phyloP scores from a whole-genome alignment of 1,140 invertebrate genomes.

The Dreissena polymorpha region DNA sequence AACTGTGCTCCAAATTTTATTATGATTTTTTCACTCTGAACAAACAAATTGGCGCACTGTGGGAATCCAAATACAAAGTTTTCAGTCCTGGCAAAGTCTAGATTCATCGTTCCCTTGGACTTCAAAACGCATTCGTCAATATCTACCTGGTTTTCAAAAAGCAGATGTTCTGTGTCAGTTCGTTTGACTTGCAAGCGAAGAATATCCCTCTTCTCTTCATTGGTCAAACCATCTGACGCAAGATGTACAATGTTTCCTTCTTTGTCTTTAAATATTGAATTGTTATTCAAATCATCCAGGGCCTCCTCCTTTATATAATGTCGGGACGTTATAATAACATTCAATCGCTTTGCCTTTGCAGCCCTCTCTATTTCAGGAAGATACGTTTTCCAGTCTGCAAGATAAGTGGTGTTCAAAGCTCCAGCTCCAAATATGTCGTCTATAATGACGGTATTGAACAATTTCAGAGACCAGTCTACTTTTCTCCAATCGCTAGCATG shows the following conservation, averaged over 20 bases:
- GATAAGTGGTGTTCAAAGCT: background rate
- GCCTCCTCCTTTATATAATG: constrained; percentile 9
- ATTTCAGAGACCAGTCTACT: background rate
- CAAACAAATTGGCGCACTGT: constrained; percentile 27
- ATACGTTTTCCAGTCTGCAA: constrained; percentile 1
- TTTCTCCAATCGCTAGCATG: background rate
- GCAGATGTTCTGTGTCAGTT: too few species aligned
- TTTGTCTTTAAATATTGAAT: background rate
- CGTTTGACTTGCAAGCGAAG: background rate
- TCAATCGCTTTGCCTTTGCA: constrained; percentile 1
- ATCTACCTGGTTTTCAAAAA: too few species aligned
- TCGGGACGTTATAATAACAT: constrained; percentile 24
- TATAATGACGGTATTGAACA: constrained; percentile 12
- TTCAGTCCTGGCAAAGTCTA: too few species aligned
- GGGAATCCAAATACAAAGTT: constrained; percentile 16
- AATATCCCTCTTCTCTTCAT: constrained; percentile 17
- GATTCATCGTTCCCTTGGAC: background rate
- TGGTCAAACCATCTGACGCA: constrained; percentile 4
- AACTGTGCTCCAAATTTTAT: background rate
- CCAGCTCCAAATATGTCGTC: constrained; percentile 40
- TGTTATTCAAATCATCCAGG: background rate
- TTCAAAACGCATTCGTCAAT: too few species aligned
- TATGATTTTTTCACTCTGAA: background rate
- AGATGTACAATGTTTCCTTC: background rate
- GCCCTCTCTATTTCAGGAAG: constrained; percentile 1